phyloP scores from a whole-genome alignment of 2,888 invertebrate genomes.

The Agrotis ipsilon region DNA sequence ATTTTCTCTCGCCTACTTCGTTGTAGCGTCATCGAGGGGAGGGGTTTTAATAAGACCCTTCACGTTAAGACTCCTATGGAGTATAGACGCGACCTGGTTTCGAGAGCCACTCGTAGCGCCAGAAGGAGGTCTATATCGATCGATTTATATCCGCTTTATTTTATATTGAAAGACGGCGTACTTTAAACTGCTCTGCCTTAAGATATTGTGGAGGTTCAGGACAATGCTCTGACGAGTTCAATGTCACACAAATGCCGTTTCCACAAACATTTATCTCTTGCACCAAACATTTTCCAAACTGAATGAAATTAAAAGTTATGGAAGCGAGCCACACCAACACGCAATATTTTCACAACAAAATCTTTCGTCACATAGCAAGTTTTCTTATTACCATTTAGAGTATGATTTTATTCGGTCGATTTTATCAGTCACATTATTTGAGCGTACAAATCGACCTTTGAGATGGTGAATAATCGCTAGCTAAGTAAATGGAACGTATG shows the following conservation, averaged over 20 bases:
- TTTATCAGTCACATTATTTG: conserved; percentile 36
- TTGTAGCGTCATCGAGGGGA: conserved; percentile 58
- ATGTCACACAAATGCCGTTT: conserved; percentile 20
- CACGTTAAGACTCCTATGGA: conserved; percentile 58
- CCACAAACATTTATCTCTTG: conserved; percentile 46
- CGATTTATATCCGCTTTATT: conserved; percentile 59
- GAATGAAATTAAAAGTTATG: conserved; percentile 67
- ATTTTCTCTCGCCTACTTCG: conserved; percentile 46
- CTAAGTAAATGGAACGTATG: conserved; percentile 61
- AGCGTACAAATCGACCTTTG: conserved; percentile 23
- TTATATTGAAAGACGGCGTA: conserved; percentile 19
- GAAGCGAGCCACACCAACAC: conserved; percentile 60
- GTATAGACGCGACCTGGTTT: conserved; percentile 60
- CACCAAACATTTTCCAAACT: conserved; percentile 24
- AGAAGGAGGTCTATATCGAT: conserved; percentile 61
- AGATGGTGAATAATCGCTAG: conserved; percentile 42
- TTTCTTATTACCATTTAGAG: conserved; percentile 31
- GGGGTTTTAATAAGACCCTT: conserved; percentile 70
- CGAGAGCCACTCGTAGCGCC: conserved; percentile 64
- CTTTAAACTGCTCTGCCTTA: conserved; percentile 21
- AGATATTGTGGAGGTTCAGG: conserved; percentile 21
- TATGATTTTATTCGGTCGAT: conserved; percentile 37
- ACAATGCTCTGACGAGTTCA: conserved; percentile 33
- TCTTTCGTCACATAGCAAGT: conserved; percentile 51
- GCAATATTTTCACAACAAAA: conserved; percentile 67